Base-by-base conservation (phyloP, 2,888 invertebrate species). In the Tanaodytes sp. region DNA sequence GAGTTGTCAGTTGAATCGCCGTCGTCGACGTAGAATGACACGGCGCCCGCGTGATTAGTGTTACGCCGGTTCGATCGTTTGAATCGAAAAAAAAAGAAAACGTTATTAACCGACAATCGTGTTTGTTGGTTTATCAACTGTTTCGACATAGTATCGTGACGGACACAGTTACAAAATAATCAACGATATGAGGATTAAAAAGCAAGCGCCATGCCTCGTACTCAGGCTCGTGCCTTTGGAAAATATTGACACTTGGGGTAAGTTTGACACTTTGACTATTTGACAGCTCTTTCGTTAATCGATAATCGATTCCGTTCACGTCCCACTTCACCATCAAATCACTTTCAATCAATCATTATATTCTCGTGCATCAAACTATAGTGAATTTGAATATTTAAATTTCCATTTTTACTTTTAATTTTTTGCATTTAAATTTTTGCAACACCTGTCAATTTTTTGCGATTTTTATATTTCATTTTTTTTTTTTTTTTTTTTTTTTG, bases 121-220 rank as follows among this genome's bases (percentile, higher is more conserved):
- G 27, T 4, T 9, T 27, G 27, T 27, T 33, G 5, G 11, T 3
- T n/a, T n/a, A 33, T n/a, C n/a, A n/a, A n/a, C 33, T 33, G n/a
- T 8, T 33, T 33, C 8, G 23, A 23, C 4, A 5, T 8, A 5
- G 15, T 23, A 14, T 20, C 61, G 61, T 51, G 23, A 61, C 61
- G 33, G 61, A 61, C 19, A n/a, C 27, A 15, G 16, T 40, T 14
- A 12, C 27, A 20, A n/a, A n/a, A 27, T 18, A 20, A 33, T 30
- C 30, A 23, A 37, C 27, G 75, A 86, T 82, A 90, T 90, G 90
- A 88, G 90, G 86, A 88, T 90, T 80, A 90, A 89, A 86, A 87
- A 90, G 84, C 88, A 89, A 82, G 88, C 89, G 74, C 88, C 89
- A 76, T 90, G 90, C 83, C 86, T 90, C 76, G 88, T 90, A 74